Conservation (phyloP, 2,113 vertebrate species). For the Hemicordylus capensis region DNA sequence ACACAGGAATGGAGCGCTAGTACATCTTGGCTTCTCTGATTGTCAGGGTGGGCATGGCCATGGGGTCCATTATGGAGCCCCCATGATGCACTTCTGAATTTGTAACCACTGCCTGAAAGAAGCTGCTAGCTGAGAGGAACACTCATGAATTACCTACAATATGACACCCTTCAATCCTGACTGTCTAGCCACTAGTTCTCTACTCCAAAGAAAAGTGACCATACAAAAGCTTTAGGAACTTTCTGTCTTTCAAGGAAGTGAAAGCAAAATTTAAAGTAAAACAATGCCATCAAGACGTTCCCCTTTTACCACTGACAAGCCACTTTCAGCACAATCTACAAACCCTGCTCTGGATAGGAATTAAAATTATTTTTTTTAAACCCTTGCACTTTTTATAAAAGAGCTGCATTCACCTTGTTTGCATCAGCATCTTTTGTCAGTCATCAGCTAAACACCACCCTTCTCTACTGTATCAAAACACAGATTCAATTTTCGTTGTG, state of each 20-base stretch:
- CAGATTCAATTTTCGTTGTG: background rate
- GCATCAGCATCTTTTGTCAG: constrained; percentile 33
- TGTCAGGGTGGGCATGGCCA: too few species aligned
- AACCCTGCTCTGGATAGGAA: constrained; percentile 18
- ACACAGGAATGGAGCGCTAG: too few species aligned
- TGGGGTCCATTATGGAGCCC: too few species aligned
- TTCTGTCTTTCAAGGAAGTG: background rate
- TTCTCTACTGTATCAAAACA: constrained; percentile 5
- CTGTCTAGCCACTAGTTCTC: background rate
- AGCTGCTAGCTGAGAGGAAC: too few species aligned
- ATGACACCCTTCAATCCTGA: background rate
- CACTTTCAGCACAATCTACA: constrained; percentile 27
- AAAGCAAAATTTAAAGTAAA: background rate
- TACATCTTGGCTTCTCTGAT: too few species aligned
- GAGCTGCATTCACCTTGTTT: background rate
- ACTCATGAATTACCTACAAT: background rate
- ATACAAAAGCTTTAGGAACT: background rate
- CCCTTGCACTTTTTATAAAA: background rate
- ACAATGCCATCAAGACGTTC: constrained; percentile 14
- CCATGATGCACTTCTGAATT: too few species aligned
- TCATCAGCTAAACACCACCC: background rate
- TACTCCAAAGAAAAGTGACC: background rate
- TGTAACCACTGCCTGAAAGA: too few species aligned
- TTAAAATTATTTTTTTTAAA: constrained; percentile 24
- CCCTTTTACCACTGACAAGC: constrained; percentile 6